Evolutionary conservation across 2,113 vertebrate genomes (phyloP).

Genomic region (Chiloscyllium plagiosum): DNA sequence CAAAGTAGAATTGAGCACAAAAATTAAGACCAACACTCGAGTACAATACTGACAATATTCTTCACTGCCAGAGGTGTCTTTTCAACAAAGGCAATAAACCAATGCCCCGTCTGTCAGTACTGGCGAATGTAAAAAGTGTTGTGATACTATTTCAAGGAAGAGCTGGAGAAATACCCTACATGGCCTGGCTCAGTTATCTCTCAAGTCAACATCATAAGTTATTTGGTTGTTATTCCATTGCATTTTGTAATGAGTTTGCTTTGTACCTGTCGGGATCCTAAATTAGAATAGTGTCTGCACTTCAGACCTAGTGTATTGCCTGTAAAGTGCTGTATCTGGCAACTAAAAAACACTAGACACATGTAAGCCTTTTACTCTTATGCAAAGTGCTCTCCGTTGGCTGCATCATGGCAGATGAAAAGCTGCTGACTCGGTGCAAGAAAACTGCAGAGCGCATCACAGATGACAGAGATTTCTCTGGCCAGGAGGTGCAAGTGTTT

Average conservation of each 20-base stretch:
- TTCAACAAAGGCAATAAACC: too few species aligned
- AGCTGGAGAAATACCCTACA: too few species aligned
- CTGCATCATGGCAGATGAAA: not conserved
- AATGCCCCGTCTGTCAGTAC: too few species aligned
- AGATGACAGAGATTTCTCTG: too few species aligned
- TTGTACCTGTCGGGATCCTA: not conserved
- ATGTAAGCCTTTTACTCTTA: not conserved
- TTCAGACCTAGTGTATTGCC: not conserved
- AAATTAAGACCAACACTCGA: too few species aligned
- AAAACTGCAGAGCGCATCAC: too few species aligned
- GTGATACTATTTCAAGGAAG: too few species aligned
- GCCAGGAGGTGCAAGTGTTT: not conserved
- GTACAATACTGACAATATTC: too few species aligned
- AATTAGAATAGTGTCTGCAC: not conserved
- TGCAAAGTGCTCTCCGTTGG: not conserved
- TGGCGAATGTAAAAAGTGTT: too few species aligned
- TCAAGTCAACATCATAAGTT: not conserved
- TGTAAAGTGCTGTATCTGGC: not conserved
- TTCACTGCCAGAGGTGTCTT: too few species aligned
- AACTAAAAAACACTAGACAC: not conserved
- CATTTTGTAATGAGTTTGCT: not conserved
- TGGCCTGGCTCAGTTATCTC: too few species aligned
- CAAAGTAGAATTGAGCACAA: too few species aligned
- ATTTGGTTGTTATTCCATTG: not conserved
- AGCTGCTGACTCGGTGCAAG: not conserved